Base-by-base conservation (phyloP, 1,140 invertebrate species). In the Scaptomyza graminum region DNA sequence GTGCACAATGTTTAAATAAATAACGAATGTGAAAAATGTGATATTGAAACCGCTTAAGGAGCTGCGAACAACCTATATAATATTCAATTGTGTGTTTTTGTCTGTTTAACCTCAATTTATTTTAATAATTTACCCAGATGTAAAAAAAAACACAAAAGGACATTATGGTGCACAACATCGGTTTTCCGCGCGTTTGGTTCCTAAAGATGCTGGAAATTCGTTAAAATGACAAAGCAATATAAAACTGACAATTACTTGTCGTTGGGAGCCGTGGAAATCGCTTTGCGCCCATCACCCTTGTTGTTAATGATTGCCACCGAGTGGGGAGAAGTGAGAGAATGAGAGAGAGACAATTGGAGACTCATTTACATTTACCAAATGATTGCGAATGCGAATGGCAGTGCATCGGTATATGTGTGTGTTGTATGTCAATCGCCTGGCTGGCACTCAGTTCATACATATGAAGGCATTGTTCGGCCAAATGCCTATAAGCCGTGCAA, bases 191-290 rank as follows among this genome's bases (percentile, higher is more conserved):
- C 70, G 55, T 64, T 76, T 76, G 74, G 34, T 18, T 63, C 43
- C 25, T 47, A 74, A 68, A 65, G 69, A 57, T 60, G 74, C 74
- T 74, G 41, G 31, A 65, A 64, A 64, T 76, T 76, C 74, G 70
- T 76, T 76, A 74, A 76, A 76, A 76, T 76, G 74, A 76, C 74
- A 76, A 74, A 76, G 74, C 70, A 52, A 74, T 74, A 76, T 76
- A 76, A 73, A 69, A 64, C 74, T 76, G 74, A 76, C 74, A 76
- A 76, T 76, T 76, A 74, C 70, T 73, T n/a, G 46, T 22, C 47
- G 64, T 43, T 37, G 54, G 49, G 22, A 31, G 43, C 28, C 49
- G 50, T 66, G 41, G 44, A 60, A 41, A 37, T n/a, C 49, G 43
- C 55, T 25, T n/a, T 39, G 43, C 55, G 37, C 13, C 41, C 59